These are phyloP conservation scores for Dicrurus megarhynchus DNA, from an alignment of 2,113 vertebrate genomes.

Conservation along the genomic window DNA sequence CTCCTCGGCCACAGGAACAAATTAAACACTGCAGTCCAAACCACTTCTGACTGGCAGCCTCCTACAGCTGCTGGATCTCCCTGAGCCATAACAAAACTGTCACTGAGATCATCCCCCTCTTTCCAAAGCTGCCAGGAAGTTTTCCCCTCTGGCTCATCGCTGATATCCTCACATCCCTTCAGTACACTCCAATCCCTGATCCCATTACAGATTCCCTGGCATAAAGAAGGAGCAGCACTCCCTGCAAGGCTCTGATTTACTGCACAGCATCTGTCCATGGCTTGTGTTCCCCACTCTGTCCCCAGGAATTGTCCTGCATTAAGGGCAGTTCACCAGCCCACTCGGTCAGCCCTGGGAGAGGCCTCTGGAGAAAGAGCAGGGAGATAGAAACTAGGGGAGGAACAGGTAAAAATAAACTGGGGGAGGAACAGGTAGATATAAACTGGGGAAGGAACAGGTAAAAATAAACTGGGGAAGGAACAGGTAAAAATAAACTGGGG, in stretches of 20 bases:
- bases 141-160: not conserved
- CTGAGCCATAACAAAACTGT: not conserved
- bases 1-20: not conserved
- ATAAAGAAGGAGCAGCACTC: not conserved
- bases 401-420: not conserved
- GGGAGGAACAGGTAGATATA: not conserved
- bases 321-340: rapidly evolving
- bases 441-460: not conserved
- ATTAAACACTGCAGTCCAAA: not conserved
- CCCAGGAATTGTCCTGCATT: not conserved
- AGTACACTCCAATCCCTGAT: not conserved
- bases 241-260: not conserved
- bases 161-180: not conserved
- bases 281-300: not conserved
- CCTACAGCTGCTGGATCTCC: not conserved
- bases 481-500: not conserved
- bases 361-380: not conserved
- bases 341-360: not conserved
- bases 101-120: not conserved
- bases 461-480: not conserved
- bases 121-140: not conserved
- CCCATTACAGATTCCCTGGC: rapidly evolving
- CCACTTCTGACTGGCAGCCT: not conserved
- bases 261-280: rapidly evolving
- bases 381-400: not conserved